Evolutionary conservation across 2,113 vertebrate species (phyloP), one percentile per base, ranked within the genome.

Genomic region (Phainopepla nitens): DNA sequence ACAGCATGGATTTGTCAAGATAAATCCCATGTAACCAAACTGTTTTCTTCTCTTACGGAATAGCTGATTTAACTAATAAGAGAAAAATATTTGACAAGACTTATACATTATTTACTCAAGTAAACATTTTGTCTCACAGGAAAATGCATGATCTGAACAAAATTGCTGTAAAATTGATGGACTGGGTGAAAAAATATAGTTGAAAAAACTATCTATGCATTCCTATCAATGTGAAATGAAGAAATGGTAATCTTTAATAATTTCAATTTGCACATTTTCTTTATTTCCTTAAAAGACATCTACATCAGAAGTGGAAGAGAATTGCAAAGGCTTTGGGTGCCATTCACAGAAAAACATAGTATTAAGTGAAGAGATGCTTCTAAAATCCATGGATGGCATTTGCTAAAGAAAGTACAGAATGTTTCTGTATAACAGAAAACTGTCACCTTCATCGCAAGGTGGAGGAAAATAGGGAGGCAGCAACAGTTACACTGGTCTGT

Each of bases 391-490:
- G 8, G 6, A 47, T 19, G 5, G 25, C 4, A 19, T 70, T 70
- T 73, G 10, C 15, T 83, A 31, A 77, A 73, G n/a, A 35, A 65
- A 73, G 7, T 42, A 31, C 1, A 5, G 50, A 71, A 3, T 60
- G 35, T 53, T 91, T 69, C 54, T 45, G 0, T 33, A 21, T 39
- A 22, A 62, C 7, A 56, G 22, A 56, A 76, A 72, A 35, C 6
- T 1, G 3, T 47, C 6, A 18, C 27, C 15, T 87, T n/a, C 13
- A 4, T 36, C 49, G 23, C 0, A 10, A 73, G 7, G 11, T n/a
- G 10, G 5, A 41, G 9, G 6, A 81, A 87, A 69, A 49, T 22
- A 81, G 2, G 5, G 27, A 66, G 14, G 14, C 4, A 78, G 5
- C 11, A 64, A 42, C 4, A 65, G 3, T 29, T 65, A 72, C 11